A percentile compares a stretch with the other conserved stretches of the same genome.
phyloP scores from a whole-genome alignment of 2,888 invertebrate species.

The Aporophyla nigra region DNA sequence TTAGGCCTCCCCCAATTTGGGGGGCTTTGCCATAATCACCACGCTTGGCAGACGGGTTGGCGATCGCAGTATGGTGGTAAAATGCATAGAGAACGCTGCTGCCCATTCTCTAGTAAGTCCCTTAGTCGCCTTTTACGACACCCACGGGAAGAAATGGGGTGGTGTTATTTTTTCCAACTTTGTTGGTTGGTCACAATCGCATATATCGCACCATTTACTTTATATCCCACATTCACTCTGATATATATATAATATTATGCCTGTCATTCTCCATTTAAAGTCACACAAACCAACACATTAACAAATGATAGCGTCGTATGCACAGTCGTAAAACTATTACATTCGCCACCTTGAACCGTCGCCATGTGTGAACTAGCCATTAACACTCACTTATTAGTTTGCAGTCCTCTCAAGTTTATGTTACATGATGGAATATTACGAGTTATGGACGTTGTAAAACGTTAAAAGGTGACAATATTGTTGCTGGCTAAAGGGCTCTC shows the following conservation, averaged over 20 bases:
- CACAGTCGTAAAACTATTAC: constrained; percentile 52
- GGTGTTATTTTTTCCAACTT: too few species aligned
- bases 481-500: background rate
- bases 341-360: constrained; percentile 58
- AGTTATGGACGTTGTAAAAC: constrained; percentile 26
- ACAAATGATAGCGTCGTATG: constrained; percentile 47
- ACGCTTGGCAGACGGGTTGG: too few species aligned
- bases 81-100: too few species aligned
- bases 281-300: constrained; percentile 27
- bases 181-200: too few species aligned
- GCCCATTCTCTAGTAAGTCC: too few species aligned
- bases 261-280: background rate
- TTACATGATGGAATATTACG: constrained; percentile 54
- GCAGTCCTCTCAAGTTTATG: constrained; percentile 50
- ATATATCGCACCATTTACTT: too few species aligned
- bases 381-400: constrained; percentile 62
- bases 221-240: too few species aligned
- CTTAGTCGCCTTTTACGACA: too few species aligned
- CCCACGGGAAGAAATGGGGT: too few species aligned
- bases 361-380: constrained; percentile 62
- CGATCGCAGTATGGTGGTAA: too few species aligned
- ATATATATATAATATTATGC: background rate
- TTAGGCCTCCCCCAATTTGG: too few species aligned
- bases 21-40: too few species aligned
- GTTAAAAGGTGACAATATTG: constrained; percentile 22